Conservation (phyloP, 1,140 invertebrate species). For the Pristionchus pacificus region DNA sequence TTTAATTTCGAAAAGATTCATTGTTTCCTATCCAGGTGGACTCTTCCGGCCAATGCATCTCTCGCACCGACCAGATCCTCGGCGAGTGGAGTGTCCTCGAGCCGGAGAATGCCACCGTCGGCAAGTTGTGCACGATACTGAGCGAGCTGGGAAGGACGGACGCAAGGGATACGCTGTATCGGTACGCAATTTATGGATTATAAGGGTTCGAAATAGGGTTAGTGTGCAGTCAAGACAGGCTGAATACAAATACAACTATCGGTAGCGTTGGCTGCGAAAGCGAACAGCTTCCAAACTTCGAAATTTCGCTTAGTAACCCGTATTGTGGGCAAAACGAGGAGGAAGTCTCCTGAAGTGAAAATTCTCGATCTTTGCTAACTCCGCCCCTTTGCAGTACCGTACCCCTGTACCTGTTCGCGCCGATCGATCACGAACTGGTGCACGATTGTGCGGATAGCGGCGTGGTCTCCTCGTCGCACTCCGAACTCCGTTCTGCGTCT, state of each 20-base stretch:
- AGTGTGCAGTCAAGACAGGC: not conserved
- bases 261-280: too few species aligned
- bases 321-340: too few species aligned
- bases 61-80: conserved; percentile 62
- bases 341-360: too few species aligned
- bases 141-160: conserved; percentile 63
- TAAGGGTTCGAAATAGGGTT: not conserved
- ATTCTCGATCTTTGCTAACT: too few species aligned
- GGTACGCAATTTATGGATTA: conserved; percentile 9
- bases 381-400: conserved; percentile 47
- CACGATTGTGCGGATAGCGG: conserved; percentile 23
- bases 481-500: conserved; percentile 11
- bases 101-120: conserved; percentile 60
- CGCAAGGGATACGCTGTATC: conserved; percentile 61
- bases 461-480: conserved; percentile 37
- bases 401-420: conserved; percentile 59
- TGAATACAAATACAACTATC: not conserved
- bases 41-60: conserved; percentile 55
- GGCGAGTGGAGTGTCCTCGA: conserved; percentile 61
- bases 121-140: conserved; percentile 61
- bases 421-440: conserved; percentile 45
- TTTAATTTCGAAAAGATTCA: not conserved
- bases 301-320: not conserved
- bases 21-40: conserved; percentile 53
- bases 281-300: not conserved